phyloP scores from a whole-genome alignment of 2,797 vertebrate species.

The Varecia variegata region DNA sequence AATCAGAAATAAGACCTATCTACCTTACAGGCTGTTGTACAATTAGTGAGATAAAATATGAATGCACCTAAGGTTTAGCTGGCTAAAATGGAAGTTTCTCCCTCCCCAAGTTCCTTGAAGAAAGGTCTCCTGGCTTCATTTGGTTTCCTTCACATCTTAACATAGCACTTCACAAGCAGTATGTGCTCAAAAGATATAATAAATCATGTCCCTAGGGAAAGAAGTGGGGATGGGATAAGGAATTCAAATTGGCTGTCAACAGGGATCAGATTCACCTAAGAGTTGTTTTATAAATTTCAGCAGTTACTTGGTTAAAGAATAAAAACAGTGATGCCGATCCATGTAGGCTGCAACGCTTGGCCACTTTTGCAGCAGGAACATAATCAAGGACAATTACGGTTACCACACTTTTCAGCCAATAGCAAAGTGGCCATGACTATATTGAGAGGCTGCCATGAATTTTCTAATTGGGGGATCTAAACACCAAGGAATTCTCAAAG shows the following conservation, averaged over 20 bases:
- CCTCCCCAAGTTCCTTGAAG: neutral
- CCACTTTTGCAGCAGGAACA: neutral
- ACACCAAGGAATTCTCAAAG: slow-evolving; percentile 33
- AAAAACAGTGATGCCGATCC: neutral
- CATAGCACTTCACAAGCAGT: neutral
- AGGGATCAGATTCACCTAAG: neutral
- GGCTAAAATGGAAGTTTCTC: neutral
- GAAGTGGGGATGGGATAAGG: neutral
- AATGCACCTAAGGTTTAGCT: neutral
- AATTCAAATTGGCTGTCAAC: neutral
- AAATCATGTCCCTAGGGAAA: neutral
- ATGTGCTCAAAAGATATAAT: neutral
- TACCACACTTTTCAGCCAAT: neutral
- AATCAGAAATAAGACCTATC: neutral
- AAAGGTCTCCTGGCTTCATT: neutral
- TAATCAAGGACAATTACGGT: neutral
- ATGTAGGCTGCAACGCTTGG: neutral
- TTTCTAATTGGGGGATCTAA: slow-evolving; percentile 24
- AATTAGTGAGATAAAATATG: neutral
- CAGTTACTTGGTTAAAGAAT: neutral
- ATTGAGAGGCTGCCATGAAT: neutral
- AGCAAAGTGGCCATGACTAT: neutral
- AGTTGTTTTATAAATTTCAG: slow-evolving; percentile 1
- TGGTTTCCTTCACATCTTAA: neutral
- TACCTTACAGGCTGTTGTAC: neutral